Evolutionary conservation across 2,888 invertebrate species (phyloP).

Genomic region (Drosophila flavopinicola): DNA sequence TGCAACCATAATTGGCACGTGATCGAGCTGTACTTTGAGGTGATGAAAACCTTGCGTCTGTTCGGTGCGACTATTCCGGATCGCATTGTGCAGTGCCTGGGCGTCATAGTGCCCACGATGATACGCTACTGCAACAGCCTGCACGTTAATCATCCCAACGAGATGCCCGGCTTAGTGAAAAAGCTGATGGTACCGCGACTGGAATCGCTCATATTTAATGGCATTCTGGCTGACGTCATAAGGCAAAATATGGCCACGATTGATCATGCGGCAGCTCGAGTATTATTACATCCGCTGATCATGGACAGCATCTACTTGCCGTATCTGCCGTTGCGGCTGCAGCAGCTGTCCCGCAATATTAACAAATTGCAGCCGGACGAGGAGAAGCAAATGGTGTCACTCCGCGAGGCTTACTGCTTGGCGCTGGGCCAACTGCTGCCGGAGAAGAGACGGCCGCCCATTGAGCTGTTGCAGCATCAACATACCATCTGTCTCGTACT

Average conservation of each 20-base stretch:
- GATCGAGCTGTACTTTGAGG: slow-evolving; percentile 45
- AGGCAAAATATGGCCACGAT: slow-evolving; percentile 21
- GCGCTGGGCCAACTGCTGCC: slow-evolving; percentile 37
- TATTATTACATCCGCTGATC: slow-evolving; percentile 45
- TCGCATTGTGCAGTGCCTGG: slow-evolving; percentile 37
- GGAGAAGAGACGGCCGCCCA: neutral
- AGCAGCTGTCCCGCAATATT: slow-evolving; percentile 4
- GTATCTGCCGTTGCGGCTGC: slow-evolving; percentile 39
- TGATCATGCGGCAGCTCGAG: neutral
- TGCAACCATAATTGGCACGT: slow-evolving; percentile 42
- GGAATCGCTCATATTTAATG: slow-evolving; percentile 67
- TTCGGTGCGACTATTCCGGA: slow-evolving; percentile 23
- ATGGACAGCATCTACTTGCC: slow-evolving; percentile 58
- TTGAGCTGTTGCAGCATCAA: slow-evolving; percentile 38
- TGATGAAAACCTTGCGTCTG: slow-evolving; percentile 35
- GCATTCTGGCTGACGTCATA: slow-evolving; percentile 59
- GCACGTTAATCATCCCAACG: neutral
- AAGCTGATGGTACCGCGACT: slow-evolving; percentile 67
- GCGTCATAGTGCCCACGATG: slow-evolving; percentile 38
- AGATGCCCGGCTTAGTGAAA: slow-evolving; percentile 2
- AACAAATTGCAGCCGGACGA: slow-evolving; percentile 5
- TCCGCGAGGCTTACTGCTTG: slow-evolving; percentile 34
- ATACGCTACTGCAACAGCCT: slow-evolving; percentile 36
- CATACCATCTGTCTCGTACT: slow-evolving; percentile 59
- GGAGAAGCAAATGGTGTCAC: slow-evolving; percentile 23